Conservation (phyloP, 2,888 invertebrate species). For the Cerastoderma edule region DNA sequence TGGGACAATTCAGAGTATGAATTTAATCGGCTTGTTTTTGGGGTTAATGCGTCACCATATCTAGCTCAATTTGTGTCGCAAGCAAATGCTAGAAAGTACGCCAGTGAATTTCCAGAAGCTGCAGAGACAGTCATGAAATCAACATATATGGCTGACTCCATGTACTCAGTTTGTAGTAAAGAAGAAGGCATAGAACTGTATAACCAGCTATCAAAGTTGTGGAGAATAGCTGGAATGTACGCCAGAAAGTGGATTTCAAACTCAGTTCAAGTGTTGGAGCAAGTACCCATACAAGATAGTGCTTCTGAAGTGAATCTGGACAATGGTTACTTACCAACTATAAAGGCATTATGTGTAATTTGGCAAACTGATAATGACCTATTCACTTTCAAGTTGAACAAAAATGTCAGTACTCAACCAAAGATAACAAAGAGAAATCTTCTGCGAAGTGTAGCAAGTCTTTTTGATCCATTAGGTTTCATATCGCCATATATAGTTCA, state of each 20-base stretch:
- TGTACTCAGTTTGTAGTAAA: constrained; percentile 48
- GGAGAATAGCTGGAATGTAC: constrained; percentile 50
- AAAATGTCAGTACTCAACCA: background rate
- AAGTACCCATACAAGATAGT: constrained; percentile 46
- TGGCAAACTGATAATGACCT: constrained; percentile 47
- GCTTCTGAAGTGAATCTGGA: constrained; percentile 38
- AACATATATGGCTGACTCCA: constrained; percentile 61
- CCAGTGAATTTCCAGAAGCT: constrained; percentile 37
- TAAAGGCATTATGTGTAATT: constrained; percentile 55
- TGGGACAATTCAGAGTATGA: constrained; percentile 42
- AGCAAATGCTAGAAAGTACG: constrained; percentile 38
- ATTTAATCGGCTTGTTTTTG: constrained; percentile 57
- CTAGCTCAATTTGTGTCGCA: constrained; percentile 57
- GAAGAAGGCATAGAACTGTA: constrained; percentile 44
- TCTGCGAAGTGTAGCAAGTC: constrained; percentile 60
- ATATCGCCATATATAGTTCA: constrained; percentile 61
- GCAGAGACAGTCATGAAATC: constrained; percentile 55
- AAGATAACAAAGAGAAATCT: constrained; percentile 69
- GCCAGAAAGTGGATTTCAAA: constrained; percentile 56
- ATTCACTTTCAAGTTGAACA: constrained; percentile 32
- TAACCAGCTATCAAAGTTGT: constrained; percentile 36
- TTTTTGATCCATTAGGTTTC: constrained; percentile 78
- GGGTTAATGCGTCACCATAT: constrained; percentile 61
- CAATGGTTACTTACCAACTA: constrained; percentile 37
- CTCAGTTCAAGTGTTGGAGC: constrained; percentile 38